A percentile compares a stretch with the other conserved stretches of the same genome.
Conservation (phyloP, 2,888 invertebrate genomes). For the Halictus ligatus region DNA sequence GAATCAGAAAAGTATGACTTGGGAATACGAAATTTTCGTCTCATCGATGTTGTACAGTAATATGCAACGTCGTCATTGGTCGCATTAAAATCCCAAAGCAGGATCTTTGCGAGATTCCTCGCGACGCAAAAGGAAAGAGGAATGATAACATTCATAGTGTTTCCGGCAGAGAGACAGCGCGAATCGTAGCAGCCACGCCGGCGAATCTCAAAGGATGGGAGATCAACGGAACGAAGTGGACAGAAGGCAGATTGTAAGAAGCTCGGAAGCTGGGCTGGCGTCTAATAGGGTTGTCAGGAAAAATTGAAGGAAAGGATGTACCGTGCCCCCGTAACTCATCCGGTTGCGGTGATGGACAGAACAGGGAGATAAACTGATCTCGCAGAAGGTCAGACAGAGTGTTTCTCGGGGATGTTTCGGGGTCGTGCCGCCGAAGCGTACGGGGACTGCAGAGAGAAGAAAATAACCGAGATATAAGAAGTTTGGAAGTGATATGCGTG, state of each 20-base stretch:
- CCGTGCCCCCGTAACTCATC: slow-evolving; percentile 22
- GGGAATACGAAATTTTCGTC: too few species aligned
- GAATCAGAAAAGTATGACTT: too few species aligned
- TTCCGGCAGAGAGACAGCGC: not conserved
- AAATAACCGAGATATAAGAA: slow-evolving; percentile 40
- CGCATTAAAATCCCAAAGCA: not conserved
- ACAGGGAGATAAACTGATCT: slow-evolving; percentile 22
- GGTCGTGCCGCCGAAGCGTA: not conserved
- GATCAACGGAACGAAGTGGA: slow-evolving; percentile 24
- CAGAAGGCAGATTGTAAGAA: slow-evolving; percentile 1
- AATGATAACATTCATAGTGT: slow-evolving; percentile 8
- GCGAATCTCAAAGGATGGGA: slow-evolving; percentile 15
- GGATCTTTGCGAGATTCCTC: not conserved
- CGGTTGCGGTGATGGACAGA: slow-evolving; percentile 26
- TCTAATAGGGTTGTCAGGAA: slow-evolving; percentile 14
- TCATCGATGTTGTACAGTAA: not conserved
- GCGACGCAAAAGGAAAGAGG: slow-evolving; percentile 6
- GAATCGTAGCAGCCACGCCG: not conserved
- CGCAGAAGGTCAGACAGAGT: slow-evolving; percentile 16
- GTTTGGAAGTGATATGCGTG: slow-evolving; percentile 58
- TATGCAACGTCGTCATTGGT: not conserved
- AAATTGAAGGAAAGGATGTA: slow-evolving; percentile 11
- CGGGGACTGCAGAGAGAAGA: not conserved
- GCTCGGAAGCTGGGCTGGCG: not conserved
- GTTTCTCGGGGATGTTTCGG: not conserved